phyloP scores from a whole-genome alignment of 2,113 vertebrate genomes.

The Oryzias woworae region DNA sequence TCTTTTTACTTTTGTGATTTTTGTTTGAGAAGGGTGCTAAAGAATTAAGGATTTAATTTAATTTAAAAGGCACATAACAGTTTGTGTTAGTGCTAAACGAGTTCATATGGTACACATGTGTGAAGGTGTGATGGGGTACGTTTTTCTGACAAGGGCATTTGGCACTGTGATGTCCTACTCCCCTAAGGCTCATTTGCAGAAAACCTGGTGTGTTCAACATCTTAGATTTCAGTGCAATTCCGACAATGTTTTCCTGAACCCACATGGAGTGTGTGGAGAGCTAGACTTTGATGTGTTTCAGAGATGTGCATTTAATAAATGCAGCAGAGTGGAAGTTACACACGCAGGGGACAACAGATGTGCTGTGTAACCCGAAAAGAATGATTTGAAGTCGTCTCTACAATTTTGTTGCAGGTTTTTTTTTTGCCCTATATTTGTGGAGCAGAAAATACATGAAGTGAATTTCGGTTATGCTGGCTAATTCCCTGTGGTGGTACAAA shows the following conservation, averaged over 20 bases:
- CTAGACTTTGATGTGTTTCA: conserved; percentile 3
- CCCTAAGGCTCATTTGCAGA: conserved; percentile 30
- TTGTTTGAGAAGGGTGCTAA: no score
- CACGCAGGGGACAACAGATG: no score
- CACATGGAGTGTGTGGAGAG: background rate
- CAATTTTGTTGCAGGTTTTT: no score
- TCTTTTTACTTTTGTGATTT: no score
- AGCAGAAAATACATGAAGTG: no score
- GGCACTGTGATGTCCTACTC: conserved; percentile 2
- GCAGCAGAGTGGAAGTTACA: no score
- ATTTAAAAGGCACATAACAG: background rate
- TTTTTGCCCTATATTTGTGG: no score
- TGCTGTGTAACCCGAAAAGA: no score
- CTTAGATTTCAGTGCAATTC: conserved; percentile 28
- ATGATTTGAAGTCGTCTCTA: no score
- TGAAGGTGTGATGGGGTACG: background rate
- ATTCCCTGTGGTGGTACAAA: no score
- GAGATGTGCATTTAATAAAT: no score
- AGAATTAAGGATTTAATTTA: background rate
- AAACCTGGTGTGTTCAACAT: conserved; percentile 17
- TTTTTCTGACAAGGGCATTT: conserved; percentile 12
- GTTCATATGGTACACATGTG: background rate
- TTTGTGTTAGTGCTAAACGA: background rate
- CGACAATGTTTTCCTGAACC: background rate
- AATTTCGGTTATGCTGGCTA: no score